Percentiles rank a stretch among this genome's conserved stretches.
Conservation (phyloP, 2,797 vertebrate genomes). For the Parauchenoglanis punctatus region DNA sequence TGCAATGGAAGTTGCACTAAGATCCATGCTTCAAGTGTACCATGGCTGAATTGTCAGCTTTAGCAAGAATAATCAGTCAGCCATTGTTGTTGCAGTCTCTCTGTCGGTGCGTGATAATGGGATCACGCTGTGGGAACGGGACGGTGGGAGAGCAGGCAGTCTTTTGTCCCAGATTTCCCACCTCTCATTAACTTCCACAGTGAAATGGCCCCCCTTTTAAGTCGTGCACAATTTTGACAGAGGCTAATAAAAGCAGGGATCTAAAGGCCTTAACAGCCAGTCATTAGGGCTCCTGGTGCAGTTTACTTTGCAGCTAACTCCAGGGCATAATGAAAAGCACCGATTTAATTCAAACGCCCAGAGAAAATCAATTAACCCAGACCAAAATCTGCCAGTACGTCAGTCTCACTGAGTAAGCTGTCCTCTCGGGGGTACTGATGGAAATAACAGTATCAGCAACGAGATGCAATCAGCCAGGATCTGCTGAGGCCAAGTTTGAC, state of each 20-base stretch:
- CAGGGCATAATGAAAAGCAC: conserved; percentile 12
- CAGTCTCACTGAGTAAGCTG: background rate
- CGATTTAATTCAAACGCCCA: background rate
- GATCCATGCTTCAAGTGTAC: conserved; percentile 17
- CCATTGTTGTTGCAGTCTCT: conserved; percentile 3
- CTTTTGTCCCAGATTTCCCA: conserved; percentile 51
- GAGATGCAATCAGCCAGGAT: background rate
- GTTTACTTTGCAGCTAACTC: conserved; percentile 60
- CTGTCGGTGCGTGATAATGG: conserved; percentile 24
- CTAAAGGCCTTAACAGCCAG: conserved; percentile 69
- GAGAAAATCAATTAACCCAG: background rate
- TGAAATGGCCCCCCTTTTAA: conserved; percentile 58
- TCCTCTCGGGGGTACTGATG: background rate
- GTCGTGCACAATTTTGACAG: conserved; percentile 62
- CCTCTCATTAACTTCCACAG: conserved; percentile 54
- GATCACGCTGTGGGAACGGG: conserved; percentile 52
- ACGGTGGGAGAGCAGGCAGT: conserved; percentile 26
- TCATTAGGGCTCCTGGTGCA: conserved; percentile 66
- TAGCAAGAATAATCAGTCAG: conserved; percentile 27
- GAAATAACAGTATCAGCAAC: background rate
- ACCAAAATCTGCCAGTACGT: background rate
- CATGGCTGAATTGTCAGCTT: background rate
- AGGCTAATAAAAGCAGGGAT: conserved; percentile 69
- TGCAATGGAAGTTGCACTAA: background rate
- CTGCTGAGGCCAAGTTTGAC: background rate